Conservation (phyloP, 2,888 invertebrate species). For the Escarpia spicata region DNA sequence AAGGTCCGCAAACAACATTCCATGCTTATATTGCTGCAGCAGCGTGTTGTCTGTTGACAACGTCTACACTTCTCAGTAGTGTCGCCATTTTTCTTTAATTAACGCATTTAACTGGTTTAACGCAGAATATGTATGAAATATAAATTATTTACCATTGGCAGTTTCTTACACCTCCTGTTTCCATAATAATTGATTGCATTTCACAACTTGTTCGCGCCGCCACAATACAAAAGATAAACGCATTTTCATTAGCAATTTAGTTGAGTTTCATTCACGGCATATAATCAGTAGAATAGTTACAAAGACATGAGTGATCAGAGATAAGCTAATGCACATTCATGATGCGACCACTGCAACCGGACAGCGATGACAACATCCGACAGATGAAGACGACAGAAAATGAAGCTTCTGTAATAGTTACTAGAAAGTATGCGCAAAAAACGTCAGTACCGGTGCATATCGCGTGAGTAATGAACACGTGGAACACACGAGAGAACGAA, state of each 20-base stretch:
- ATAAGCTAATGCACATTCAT: neutral
- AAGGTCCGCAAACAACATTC: no score
- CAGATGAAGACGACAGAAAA: neutral
- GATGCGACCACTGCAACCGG: neutral
- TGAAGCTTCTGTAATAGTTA: no score
- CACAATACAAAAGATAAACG: no score
- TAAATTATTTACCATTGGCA: neutral
- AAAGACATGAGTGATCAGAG: neutral
- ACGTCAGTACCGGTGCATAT: neutral
- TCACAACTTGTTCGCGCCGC: neutral
- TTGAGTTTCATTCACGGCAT: no score
- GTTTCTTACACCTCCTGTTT: neutral
- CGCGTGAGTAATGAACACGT: neutral
- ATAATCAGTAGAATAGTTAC: no score
- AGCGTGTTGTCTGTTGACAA: no score
- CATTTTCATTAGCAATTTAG: no score
- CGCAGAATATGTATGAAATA: neutral
- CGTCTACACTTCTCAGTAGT: no score
- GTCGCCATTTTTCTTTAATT: neutral
- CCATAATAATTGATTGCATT: neutral
- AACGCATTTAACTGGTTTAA: neutral
- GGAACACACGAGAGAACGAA: neutral
- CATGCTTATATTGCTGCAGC: no score
- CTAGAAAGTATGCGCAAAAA: no score
- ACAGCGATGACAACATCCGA: neutral